phyloP scores from a whole-genome alignment of 2,888 invertebrate species.

The Melinaea marsaeus region DNA sequence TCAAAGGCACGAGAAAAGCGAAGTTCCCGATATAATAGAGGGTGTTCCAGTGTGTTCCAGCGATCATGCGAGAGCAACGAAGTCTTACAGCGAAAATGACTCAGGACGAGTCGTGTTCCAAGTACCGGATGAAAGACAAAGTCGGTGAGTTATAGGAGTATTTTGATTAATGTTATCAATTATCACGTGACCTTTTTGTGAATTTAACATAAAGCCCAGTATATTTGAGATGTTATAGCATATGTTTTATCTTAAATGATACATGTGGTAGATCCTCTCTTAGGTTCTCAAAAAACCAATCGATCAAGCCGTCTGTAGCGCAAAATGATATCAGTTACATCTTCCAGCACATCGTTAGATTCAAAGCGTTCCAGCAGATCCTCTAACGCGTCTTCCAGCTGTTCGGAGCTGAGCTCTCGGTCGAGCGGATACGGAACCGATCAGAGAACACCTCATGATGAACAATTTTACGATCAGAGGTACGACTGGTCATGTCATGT shows the following conservation, averaged over 20 bases:
- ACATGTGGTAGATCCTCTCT: too few species aligned
- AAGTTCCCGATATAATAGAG: constrained; percentile 74
- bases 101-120: constrained; percentile 58
- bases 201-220: neutral
- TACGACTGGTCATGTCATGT: constrained; percentile 33
- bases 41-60: constrained; percentile 72
- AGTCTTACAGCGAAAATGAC: constrained; percentile 49
- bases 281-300: too few species aligned
- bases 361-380: constrained; percentile 68
- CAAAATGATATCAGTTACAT: neutral
- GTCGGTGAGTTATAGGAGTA: constrained; percentile 44
- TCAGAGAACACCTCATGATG: constrained; percentile 56
- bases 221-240: neutral
- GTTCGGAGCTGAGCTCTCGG: constrained; percentile 65
- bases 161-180: neutral
- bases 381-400: constrained; percentile 69
- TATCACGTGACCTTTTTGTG: neutral
- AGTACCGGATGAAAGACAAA: constrained; percentile 58
- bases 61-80: constrained; percentile 52
- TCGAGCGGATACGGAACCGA: constrained; percentile 72
- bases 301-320: too few species aligned
- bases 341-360: constrained; percentile 37
- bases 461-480: constrained; percentile 63
- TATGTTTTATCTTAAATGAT: neutral
- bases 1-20: constrained; percentile 68